Evolutionary conservation across 2,888 invertebrate species (phyloP), one percentile per base, ranked within the genome.

Genomic region (Prostheceraeus crozeri): DNA sequence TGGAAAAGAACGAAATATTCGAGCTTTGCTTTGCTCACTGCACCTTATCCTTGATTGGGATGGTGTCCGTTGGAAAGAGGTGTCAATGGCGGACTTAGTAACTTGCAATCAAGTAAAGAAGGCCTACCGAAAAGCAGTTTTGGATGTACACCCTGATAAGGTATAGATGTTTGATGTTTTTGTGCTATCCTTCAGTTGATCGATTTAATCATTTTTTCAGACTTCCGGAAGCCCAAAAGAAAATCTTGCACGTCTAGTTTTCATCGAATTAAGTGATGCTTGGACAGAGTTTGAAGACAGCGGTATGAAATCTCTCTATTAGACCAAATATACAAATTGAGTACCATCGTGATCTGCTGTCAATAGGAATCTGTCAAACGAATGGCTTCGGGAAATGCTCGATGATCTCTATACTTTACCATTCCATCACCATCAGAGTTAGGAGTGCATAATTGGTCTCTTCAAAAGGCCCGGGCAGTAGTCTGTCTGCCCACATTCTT

Each of bases 111-210:
- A 98, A 78, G 94, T 99, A 57, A 98, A 96, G 77, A 90, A 91
- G 71, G 84, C 85, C 67, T 98, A 96, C 75, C 81, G 93, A 56
- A 88, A 85, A 75, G 98, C 98, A 4, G 94, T 96, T 67, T 81
- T 98, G 36, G 89, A 90, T 54, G 91, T 96, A 35, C 98, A 99
- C 80, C 98, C 98, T 0, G 98, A 99, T 76, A 99, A 98, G 84
- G 93, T 93, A 55, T 16, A 62, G 16, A 6, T 61, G 25, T 35
- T 27, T 35, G 3, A 62, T 25, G 30, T 14, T 23, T 19, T 27
- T 11, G 16, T 16, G 28, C 8, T 11, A 11, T 51, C 35, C n/a
- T 51, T 14, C 35, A 1, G 2, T 35, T 10, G 10, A 58, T 53
- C 14, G 53, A 52, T 46, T 65, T 72, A n/a, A n/a, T n/a, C n/a